These are phyloP conservation scores for Ectropis grisescens DNA, from an alignment of 1,140 invertebrate genomes.

Conservation along the genomic window DNA sequence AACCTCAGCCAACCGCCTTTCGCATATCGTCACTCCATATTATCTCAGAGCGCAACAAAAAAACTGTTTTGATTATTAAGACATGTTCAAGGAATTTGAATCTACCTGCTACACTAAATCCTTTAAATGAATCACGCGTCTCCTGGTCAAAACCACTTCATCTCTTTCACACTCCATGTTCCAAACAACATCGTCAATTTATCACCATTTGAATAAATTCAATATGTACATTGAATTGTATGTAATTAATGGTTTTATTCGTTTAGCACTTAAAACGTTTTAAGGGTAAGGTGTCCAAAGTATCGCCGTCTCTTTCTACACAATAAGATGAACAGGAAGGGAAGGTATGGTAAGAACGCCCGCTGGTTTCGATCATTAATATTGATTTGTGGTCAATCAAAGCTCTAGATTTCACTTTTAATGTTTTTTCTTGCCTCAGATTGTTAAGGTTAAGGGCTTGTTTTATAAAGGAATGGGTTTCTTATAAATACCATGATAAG, in stretches of 20 bases:
- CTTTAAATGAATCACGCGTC: no score
- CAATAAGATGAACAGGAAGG: slow-evolving; percentile 23
- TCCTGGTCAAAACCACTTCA: no score
- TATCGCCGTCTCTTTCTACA: slow-evolving; percentile 21
- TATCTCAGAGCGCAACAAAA: no score
- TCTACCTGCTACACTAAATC: no score
- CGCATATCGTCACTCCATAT: no score
- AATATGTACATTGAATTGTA: slow-evolving; percentile 67
- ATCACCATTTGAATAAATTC: slow-evolving; percentile 70
- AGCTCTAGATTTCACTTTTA: slow-evolving; percentile 65
- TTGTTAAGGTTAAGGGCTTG: slow-evolving; percentile 27
- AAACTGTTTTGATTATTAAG: no score
- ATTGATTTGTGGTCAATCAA: slow-evolving; percentile 71
- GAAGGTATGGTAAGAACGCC: slow-evolving; percentile 36
- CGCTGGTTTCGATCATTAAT: slow-evolving; percentile 66
- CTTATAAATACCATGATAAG: no score
- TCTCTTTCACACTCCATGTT: slow-evolving; percentile 55
- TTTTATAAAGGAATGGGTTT: no score
- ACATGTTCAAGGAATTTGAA: no score
- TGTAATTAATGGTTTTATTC: slow-evolving; percentile 70
- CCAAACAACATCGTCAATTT: slow-evolving; percentile 44
- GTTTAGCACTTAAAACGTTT: slow-evolving; percentile 68
- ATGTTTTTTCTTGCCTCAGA: slow-evolving; percentile 47
- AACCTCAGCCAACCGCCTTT: no score
- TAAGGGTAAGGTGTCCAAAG: slow-evolving; percentile 68